phyloP scores from a whole-genome alignment of 2,797 vertebrate species.

The Halcyon leucocephala region DNA sequence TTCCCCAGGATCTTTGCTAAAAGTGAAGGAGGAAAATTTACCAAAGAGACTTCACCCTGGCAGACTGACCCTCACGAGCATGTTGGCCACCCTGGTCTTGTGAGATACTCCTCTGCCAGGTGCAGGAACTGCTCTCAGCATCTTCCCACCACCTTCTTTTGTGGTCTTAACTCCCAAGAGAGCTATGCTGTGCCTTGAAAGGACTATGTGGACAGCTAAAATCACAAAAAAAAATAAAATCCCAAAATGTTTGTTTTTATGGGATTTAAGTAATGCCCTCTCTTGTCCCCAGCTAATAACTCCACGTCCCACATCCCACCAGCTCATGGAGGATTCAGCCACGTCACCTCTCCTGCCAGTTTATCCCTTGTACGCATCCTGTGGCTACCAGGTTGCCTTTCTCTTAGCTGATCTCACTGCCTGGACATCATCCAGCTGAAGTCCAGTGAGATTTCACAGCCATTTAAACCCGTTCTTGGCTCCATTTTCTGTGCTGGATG shows the following conservation, averaged over 20 bases:
- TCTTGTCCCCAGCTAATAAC: not conserved
- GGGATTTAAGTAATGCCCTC: not conserved
- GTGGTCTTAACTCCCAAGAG: rapidly evolving
- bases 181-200: not conserved
- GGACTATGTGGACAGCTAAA: not conserved
- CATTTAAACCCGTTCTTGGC: not conserved
- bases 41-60: not conserved
- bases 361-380: not conserved
- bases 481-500: not conserved
- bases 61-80: rapidly evolving
- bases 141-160: not conserved
- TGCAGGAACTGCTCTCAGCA: not conserved
- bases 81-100: not conserved
- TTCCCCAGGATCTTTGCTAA: constrained; percentile 95
- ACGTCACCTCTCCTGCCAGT: not conserved
- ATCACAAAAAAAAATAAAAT: not conserved
- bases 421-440: not conserved
- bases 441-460: not conserved
- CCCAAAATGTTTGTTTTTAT: rapidly evolving
- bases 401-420: not conserved
- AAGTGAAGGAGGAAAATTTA: not conserved
- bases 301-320: rapidly evolving
- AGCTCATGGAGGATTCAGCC: rapidly evolving
- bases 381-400: not conserved
- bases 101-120: not conserved